These are phyloP conservation scores for Ashinkailepas kermadecensis DNA, from an alignment of 2,888 invertebrate species.

Conservation along the genomic window DNA sequence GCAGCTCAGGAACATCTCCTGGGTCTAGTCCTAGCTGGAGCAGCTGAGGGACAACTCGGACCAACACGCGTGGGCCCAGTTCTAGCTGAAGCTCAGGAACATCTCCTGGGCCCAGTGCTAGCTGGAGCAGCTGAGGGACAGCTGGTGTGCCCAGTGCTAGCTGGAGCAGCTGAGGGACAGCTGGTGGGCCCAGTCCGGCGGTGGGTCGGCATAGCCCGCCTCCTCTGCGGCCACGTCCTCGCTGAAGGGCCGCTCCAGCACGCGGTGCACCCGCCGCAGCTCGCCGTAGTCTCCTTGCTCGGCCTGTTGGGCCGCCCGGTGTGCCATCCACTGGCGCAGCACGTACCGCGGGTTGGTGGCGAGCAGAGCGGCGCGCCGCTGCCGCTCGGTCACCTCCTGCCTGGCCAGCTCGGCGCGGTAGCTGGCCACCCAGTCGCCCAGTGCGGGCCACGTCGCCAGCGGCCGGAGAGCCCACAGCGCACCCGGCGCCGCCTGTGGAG, in stretches of 20 bases:
- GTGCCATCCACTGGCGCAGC: conserved; percentile 57
- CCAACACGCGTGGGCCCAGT: too few species aligned
- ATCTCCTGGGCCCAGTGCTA: conserved; percentile 46
- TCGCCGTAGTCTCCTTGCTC: conserved; percentile 51
- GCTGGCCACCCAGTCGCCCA: conserved; percentile 48
- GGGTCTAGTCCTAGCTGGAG: too few species aligned
- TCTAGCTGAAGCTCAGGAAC: conserved; percentile 47
- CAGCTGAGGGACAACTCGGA: too few species aligned
- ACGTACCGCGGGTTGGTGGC: conserved; percentile 51
- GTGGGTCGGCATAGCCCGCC: conserved; percentile 48
- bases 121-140: conserved; percentile 47
- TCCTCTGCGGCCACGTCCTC: conserved; percentile 48
- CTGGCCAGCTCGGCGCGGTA: conserved; percentile 46
- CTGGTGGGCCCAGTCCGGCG: conserved; percentile 50
- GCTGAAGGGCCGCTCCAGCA: conserved; percentile 51
- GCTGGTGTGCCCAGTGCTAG: conserved; percentile 46
- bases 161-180: conserved; percentile 51
- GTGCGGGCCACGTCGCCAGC: conserved; percentile 46
- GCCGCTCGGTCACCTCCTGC: conserved; percentile 45
- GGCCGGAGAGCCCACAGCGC: conserved; percentile 49
- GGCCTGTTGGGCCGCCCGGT: conserved; percentile 55
- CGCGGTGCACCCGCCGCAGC: conserved; percentile 49
- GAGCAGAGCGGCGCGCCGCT: conserved; percentile 46
- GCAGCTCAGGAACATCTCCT: too few species aligned
- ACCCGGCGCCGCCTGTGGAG: conserved; percentile 42